phyloP scores from a whole-genome alignment of 2,888 invertebrate genomes.

The Limenitis camilla region DNA sequence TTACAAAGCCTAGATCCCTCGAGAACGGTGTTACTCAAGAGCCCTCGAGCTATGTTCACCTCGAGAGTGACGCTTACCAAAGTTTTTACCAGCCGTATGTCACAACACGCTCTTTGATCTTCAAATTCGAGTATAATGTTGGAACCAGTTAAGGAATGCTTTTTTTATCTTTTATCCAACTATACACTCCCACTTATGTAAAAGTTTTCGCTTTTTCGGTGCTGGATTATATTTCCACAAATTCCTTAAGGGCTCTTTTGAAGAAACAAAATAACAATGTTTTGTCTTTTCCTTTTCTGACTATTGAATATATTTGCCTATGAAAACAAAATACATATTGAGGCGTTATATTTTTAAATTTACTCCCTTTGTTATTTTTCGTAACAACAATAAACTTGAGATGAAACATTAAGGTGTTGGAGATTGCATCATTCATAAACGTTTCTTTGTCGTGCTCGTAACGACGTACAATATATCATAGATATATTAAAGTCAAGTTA shows the following conservation, averaged over 20 bases:
- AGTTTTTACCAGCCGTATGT: conserved; percentile 61
- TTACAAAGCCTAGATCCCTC: conserved; percentile 71
- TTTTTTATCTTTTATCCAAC: conserved; percentile 51
- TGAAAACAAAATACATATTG: conserved; percentile 46
- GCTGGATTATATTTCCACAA: conserved; percentile 39
- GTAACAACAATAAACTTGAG: conserved; percentile 30
- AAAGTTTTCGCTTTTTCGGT: conserved; percentile 39
- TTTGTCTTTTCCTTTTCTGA: conserved; percentile 47
- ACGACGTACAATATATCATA: conserved; percentile 53
- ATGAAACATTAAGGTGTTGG: conserved; percentile 32
- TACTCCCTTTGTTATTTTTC: conserved; percentile 32
- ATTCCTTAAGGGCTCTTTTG: conserved; percentile 48
- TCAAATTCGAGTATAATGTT: conserved; percentile 72
- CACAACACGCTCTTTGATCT: conserved; percentile 72
- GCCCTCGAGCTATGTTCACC: conserved; percentile 59
- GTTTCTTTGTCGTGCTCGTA: conserved; percentile 41
- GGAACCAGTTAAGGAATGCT: conserved; percentile 60
- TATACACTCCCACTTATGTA: conserved; percentile 36
- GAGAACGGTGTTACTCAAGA: conserved; percentile 61
- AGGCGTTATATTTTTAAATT: conserved; percentile 39
- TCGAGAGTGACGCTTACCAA: conserved; percentile 40
- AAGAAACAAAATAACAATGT: conserved; percentile 50
- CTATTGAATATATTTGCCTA: conserved; percentile 52
- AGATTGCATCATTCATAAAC: conserved; percentile 44
- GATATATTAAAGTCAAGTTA: conserved; percentile 60